Percentiles rank a stretch among this genome's conserved stretches.
Conservation (phyloP, 30 jellyfish, hydroid and myxozoan genomes). For the Chironex yamaguchii region DNA sequence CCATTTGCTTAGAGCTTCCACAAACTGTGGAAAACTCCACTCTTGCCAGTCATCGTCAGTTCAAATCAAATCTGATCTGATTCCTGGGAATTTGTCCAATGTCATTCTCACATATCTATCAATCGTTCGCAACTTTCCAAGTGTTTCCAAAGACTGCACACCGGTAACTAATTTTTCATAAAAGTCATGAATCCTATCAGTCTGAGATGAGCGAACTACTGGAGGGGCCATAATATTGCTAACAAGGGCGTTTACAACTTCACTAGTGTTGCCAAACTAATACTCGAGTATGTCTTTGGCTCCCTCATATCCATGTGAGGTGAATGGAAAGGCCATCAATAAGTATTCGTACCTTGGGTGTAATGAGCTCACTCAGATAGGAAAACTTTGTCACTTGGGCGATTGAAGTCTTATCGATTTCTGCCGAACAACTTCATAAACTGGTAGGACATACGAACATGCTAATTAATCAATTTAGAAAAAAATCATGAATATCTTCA, state of each 20-base stretch:
- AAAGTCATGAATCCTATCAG: slow-evolving; percentile 23
- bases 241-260: slow-evolving; percentile 66
- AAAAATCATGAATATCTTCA: too few relatives aligned
- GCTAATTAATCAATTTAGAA: too few relatives aligned
- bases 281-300: slow-evolving; percentile 62
- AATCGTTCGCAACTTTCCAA: slow-evolving; percentile 56
- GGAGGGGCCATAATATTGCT: slow-evolving; percentile 69
- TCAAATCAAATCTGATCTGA: slow-evolving; percentile 49
- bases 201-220: slow-evolving; percentile 14
- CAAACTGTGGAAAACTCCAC: slow-evolving; percentile 48
- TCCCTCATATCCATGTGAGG: slow-evolving; percentile 74
- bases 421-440: too few relatives aligned
- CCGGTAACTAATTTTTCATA: slow-evolving; percentile 25
- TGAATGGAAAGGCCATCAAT: slow-evolving; percentile 65
- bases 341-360: slow-evolving; percentile 44
- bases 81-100: slow-evolving; percentile 64
- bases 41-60: slow-evolving; percentile 41
- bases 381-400: slow-evolving; percentile 64
- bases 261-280: slow-evolving; percentile 69
- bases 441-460: too few relatives aligned
- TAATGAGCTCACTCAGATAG: slow-evolving; percentile 53
- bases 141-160: slow-evolving; percentile 68
- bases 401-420: slow-evolving; percentile 44
- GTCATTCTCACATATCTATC: slow-evolving; percentile 57
- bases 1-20: slow-evolving; percentile 54